Percentiles rank a stretch among this genome's conserved stretches.
Conservation (phyloP, 2,888 invertebrate genomes). For the Eudemis profundana region DNA sequence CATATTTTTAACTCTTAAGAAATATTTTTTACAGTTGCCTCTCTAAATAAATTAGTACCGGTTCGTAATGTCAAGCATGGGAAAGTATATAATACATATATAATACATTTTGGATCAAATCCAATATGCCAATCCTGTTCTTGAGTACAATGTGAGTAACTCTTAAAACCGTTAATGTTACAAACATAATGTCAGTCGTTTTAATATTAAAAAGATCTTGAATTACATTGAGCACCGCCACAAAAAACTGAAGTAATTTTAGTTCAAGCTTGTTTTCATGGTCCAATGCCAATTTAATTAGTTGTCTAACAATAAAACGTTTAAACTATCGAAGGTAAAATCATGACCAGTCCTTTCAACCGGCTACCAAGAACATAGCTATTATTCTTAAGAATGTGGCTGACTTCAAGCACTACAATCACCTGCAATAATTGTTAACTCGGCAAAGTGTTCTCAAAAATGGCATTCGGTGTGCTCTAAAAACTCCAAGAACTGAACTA, state of each 20-base stretch:
- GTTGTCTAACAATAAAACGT: conserved; percentile 8
- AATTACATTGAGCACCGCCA: conserved; percentile 29
- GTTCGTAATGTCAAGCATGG: conserved; percentile 27
- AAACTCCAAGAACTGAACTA: no score
- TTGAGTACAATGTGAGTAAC: conserved; percentile 25
- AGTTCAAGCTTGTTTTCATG: conserved; percentile 26
- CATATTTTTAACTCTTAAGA: no score
- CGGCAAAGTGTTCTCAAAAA: no score
- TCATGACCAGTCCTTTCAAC: conserved; percentile 20
- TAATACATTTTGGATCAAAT: conserved; percentile 29
- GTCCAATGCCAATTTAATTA: conserved; percentile 19
- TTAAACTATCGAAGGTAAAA: conserved; percentile 24
- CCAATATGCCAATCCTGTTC: conserved; percentile 36
- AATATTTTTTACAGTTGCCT: not conserved
- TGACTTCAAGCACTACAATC: not conserved
- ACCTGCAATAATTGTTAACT: no score
- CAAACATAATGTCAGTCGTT: conserved; percentile 22
- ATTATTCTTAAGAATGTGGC: not conserved
- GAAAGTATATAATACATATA: conserved; percentile 2
- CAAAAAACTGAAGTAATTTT: conserved; percentile 18
- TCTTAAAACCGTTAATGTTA: conserved; percentile 31
- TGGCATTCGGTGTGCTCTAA: no score
- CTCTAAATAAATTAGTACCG: not conserved
- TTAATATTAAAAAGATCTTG: conserved; percentile 27
- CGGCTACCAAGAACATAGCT: conserved; percentile 16